Percentiles rank a stretch among this genome's conserved stretches.
Evolutionary conservation across 2,113 vertebrate species (phyloP).

Genomic region (Festucalex cinctus): DNA sequence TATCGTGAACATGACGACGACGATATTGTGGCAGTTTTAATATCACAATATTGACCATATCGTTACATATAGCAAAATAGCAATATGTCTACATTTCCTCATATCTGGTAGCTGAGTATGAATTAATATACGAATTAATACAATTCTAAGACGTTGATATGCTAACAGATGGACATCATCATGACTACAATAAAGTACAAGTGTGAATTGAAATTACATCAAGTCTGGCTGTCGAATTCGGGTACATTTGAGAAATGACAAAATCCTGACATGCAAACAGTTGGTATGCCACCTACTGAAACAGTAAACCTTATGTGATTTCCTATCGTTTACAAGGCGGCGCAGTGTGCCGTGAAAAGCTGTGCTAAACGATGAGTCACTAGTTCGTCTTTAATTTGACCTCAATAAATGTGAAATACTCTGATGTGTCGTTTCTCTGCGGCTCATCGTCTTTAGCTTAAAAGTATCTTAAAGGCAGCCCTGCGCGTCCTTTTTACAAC

Average conservation of each 20-base stretch:
- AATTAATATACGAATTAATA: no score
- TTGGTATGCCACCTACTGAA: background rate
- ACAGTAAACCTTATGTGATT: background rate
- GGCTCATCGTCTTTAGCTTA: constrained; percentile 9
- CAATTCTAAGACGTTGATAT: no score
- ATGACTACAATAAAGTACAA: background rate
- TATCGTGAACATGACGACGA: no score
- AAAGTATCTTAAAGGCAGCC: constrained; percentile 18
- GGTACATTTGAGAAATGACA: background rate
- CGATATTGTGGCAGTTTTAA: no score
- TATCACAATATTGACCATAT: no score
- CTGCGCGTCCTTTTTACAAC: constrained; percentile 18
- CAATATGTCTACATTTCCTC: no score
- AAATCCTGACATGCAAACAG: background rate
- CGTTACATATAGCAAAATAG: no score
- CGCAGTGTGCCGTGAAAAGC: background rate
- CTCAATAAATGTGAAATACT: constrained; percentile 24
- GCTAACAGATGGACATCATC: background rate
- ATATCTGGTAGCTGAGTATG: no score
- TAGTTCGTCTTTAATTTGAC: constrained; percentile 15
- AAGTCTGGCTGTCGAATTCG: background rate
- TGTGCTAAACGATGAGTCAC: background rate
- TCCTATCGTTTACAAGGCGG: background rate
- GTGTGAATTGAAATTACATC: background rate
- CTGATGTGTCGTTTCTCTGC: constrained; percentile 9